These are phyloP conservation scores for Lerista edwardsae DNA, from an alignment of 2,797 vertebrate species.

Conservation along the genomic window DNA sequence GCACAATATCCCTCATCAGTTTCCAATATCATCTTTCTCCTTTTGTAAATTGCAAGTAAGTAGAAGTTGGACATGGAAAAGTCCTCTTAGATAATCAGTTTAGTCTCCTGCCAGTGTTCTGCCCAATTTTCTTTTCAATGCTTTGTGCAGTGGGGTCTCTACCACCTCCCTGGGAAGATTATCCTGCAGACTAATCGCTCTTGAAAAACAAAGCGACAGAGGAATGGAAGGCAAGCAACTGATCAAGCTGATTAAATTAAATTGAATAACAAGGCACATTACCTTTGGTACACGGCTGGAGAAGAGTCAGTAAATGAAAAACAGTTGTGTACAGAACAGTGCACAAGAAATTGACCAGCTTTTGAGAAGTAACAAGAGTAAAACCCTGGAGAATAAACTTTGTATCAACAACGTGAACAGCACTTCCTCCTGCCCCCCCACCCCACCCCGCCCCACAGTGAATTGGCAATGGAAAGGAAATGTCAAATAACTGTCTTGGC, in stretches of 20 bases:
- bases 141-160: constrained; percentile 1
- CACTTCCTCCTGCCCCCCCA: background rate
- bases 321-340: constrained; percentile 14
- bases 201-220: constrained; percentile 25
- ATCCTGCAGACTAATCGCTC: background rate
- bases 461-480: constrained; percentile 11
- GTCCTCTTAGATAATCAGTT: background rate
- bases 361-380: background rate
- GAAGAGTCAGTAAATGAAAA: constrained; percentile 11
- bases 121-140: constrained; percentile 10
- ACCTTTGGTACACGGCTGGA: background rate
- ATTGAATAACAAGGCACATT: constrained; percentile 32
- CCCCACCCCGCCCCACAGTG: background rate
- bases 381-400: constrained; percentile 1
- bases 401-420: constrained; percentile 15
- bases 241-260: constrained; percentile 2
- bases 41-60: constrained; percentile 1
- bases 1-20: background rate
- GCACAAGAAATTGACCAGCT: constrained; percentile 24
- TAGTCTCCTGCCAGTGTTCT: background rate
- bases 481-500: background rate
- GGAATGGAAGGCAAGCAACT: background rate
- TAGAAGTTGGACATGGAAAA: background rate
- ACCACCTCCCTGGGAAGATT: background rate
- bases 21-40: background rate